These are phyloP conservation scores for Connochaetes taurinus DNA, from an alignment of 2,113 vertebrate species.

Conservation along the genomic window DNA sequence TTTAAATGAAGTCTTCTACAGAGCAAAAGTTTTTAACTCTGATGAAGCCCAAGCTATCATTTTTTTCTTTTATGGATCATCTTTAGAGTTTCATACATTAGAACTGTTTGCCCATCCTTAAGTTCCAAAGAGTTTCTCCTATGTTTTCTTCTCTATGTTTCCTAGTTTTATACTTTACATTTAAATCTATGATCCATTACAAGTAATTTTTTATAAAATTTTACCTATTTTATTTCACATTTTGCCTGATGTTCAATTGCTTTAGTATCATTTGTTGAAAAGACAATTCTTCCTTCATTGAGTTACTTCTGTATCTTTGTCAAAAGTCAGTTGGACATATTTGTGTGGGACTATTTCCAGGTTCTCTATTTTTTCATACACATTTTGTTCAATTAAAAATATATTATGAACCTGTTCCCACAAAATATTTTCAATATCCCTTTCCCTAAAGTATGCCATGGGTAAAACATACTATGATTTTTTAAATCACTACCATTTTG, in stretches of 20 bases:
- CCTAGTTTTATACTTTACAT: neutral
- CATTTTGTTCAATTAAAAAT: slow-evolving; percentile 5
- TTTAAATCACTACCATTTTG: neutral
- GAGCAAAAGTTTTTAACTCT: neutral
- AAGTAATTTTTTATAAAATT: neutral
- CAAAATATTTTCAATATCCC: neutral
- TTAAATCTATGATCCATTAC: neutral
- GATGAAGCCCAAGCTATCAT: neutral
- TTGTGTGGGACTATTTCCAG: neutral
- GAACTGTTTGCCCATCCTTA: neutral
- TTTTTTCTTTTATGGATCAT: neutral
- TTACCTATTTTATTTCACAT: slow-evolving; percentile 17
- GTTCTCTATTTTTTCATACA: neutral
- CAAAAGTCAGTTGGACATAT: neutral
- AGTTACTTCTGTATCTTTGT: slow-evolving; percentile 9
- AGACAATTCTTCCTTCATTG: neutral
- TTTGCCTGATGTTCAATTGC: neutral
- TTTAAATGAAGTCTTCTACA: neutral
- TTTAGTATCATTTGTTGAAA: neutral
- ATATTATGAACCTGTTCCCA: neutral
- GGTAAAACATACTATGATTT: neutral
- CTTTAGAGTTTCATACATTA: neutral
- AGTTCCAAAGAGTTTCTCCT: neutral
- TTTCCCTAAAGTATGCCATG: neutral
- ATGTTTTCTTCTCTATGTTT: neutral